Percentiles rank a stretch among this genome's conserved stretches.
Conservation (phyloP, 2,113 vertebrate genomes). For the Elachura formosa region DNA sequence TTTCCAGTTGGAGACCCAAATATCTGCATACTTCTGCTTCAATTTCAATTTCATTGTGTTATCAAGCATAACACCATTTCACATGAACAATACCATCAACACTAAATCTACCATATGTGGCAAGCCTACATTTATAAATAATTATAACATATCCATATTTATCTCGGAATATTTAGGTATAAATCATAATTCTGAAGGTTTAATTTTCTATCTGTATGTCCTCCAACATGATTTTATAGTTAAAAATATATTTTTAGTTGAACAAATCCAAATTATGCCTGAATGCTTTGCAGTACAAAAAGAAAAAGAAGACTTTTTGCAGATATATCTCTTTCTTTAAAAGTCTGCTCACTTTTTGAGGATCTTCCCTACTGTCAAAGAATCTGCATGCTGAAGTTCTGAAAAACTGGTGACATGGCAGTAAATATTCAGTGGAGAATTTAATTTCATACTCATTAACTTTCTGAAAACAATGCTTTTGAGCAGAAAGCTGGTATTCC, state of each 20-base stretch:
- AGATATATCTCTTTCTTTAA: not conserved
- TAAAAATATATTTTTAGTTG: not conserved
- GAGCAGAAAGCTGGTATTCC: not conserved
- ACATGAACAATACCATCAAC: not conserved
- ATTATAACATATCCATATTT: not conserved
- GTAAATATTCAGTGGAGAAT: not conserved
- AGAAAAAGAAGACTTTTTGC: not conserved
- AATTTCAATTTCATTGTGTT: slow-evolving; percentile 24
- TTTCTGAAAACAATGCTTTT: not conserved
- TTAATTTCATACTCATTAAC: not conserved
- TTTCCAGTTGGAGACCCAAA: not conserved
- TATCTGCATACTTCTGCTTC: not conserved
- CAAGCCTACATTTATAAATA: not conserved
- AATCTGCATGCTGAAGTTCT: not conserved
- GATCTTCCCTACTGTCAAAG: not conserved
- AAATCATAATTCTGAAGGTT: not conserved
- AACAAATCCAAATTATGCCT: not conserved
- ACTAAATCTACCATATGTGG: not conserved
- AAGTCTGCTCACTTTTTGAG: not conserved
- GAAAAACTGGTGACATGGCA: not conserved
- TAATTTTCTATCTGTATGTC: not conserved
- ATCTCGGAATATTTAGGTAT: not conserved
- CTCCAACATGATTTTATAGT: not conserved
- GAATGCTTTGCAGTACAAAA: not conserved
- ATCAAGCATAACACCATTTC: not conserved